Conservation (phyloP, 2,888 invertebrate species). For the Lagria hirta region DNA sequence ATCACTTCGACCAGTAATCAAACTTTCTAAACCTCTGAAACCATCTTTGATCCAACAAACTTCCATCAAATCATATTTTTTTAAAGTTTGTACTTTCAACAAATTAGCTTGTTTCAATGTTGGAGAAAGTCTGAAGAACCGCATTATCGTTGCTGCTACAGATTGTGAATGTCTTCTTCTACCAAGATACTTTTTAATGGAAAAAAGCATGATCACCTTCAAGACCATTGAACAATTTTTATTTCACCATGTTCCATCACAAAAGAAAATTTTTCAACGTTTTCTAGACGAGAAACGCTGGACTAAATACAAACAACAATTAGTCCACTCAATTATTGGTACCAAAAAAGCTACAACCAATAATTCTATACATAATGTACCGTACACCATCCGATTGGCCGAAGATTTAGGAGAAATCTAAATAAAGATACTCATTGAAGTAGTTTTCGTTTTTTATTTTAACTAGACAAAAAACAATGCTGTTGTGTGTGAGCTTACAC, state of each 20-base stretch:
- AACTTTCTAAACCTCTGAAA: constrained; percentile 40
- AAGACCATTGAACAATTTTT: constrained; percentile 63
- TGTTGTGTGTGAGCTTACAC: too few relatives aligned
- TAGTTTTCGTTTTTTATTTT: too few relatives aligned
- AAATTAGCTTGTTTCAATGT: constrained; percentile 69
- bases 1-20: constrained; percentile 32
- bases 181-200: constrained; percentile 70
- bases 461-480: too few relatives aligned
- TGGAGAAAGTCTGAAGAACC: constrained; percentile 65
- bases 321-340: constrained; percentile 57
- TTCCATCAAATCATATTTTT: constrained; percentile 45
- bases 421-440: too few relatives aligned
- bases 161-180: constrained; percentile 67
- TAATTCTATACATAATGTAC: constrained; percentile 64
- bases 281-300: constrained; percentile 61
- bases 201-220: constrained; percentile 69
- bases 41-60: constrained; percentile 4
- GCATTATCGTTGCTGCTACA: constrained; percentile 66
- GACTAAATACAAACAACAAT: constrained; percentile 57
- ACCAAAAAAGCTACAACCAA: constrained; percentile 57
- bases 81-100: constrained; percentile 49
- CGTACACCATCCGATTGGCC: constrained; percentile 64
- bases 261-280: constrained; percentile 59
- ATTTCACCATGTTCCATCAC: constrained; percentile 61
- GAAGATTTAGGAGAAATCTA: constrained; percentile 45